Base-by-base conservation (phyloP, 1,140 invertebrate species). In the Papilio dardanus region DNA sequence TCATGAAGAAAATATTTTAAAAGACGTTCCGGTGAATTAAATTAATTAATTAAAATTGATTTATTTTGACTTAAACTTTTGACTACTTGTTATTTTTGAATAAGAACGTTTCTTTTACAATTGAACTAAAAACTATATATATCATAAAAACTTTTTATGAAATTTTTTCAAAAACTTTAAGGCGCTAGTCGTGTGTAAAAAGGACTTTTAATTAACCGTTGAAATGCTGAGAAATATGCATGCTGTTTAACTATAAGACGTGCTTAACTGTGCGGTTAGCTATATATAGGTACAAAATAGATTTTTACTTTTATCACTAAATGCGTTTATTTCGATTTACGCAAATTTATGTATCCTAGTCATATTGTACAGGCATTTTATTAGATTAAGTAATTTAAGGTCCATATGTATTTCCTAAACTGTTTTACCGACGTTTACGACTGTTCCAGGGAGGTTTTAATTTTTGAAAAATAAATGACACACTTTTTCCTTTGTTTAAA, bases 361-460 rank as follows among this genome's bases (percentile, higher is more conserved):
- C 83, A 83, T 90, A 86, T 85, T 92, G 90, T 92, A 92, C 90
- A 91, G 87, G 80, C 74, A 87, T 87, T 87, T 81, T 78, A 87
- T 88, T 84, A 71, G 42, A 79, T 74, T 85, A 81, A 82, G 73
- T 77, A 19, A 71, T 33, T 21, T 92, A 88, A 88, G 83, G 82
- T 86, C 77, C 78, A 78, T 77, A 80, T 82, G 79, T 85, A 88
- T 87, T 89, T 83, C 82, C 77, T 82, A 76, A 37, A 85, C 86
- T 88, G 84, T 90, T 87, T 83, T 86, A 85, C 84, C 85, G 74
- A 85, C 83, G 76, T 78, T 83, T 37, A 76, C 81, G 81, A 79
- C 69, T 74, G 46, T 54, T 12, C 10, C 58, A 54, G 71, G 31
- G 71, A 54, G 71, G 46, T 58, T 46, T 73, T 73, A 58, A 54